Base-by-base conservation (phyloP, 2,888 invertebrate species). In the Pomacea canaliculata region DNA sequence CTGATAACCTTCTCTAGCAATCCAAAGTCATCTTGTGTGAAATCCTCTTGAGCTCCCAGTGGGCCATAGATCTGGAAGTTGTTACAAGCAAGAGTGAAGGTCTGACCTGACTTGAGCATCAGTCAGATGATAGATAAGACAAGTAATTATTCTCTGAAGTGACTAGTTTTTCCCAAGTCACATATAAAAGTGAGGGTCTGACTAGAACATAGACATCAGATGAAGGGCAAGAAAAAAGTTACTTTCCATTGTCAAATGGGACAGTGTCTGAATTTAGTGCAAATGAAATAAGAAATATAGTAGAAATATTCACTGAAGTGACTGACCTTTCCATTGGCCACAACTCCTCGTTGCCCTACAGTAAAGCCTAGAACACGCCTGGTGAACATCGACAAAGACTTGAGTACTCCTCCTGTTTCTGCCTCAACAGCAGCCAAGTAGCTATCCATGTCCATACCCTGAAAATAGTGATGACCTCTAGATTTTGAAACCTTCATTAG, bases 11-110 rank as follows among this genome's bases (percentile, higher is more conserved):
- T 85, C 89, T 99, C 98, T 71, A 99, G 92, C 59, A 99, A 92
- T 62, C 94, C 93, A 90, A 97, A 97, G 92, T 99, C 99, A 73
- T 98, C 97, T 59, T 93, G 92, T 7, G 94, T 94, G 89, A 99
- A 97, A 46, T 91, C 91, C 89, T 98, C 98, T 46, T 93, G 92
- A 0, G 92, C 91, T 2, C 93, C 92, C 12, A 99, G 92, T 0
- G 98, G 97, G 0, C 98, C 99, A 77, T 97, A 92, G 16, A 92
- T 86, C 91, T 91, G 81, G 1, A 74, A 78, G 9, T 59, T 73
- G 66, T 76, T 49, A 78, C 18, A 59, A 19, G 37, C 7, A 51
- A 8, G 68, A 13, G n/a, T 60, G 18, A 60, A 1, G 37, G 37
- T 37, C 37, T 37, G 37, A 37, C 37, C 3, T 37, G 37, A 37